A percentile compares a stretch with the other conserved stretches of the same genome.
Conservation (phyloP, 64 coral and sea anemone species). For the Cladopsammia gracilis region DNA sequence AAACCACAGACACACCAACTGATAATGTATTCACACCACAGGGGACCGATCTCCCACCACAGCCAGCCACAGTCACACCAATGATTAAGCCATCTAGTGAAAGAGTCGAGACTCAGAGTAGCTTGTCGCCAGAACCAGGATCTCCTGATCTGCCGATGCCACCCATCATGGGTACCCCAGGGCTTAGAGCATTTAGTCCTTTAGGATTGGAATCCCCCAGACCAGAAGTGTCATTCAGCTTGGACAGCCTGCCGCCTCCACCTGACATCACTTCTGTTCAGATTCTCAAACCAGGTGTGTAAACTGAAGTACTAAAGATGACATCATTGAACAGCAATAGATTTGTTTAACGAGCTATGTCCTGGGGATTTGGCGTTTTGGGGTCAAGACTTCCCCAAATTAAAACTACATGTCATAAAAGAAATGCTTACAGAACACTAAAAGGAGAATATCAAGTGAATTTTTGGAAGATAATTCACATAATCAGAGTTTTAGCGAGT, state of each 20-base stretch:
- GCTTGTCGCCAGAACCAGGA: background rate
- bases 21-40: conserved; percentile 12
- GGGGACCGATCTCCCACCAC: conserved; percentile 49
- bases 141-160: conserved; percentile 62
- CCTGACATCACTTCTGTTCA: conserved; percentile 85
- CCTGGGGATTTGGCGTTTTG: too few relatives aligned
- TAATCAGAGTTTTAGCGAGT: too few relatives aligned
- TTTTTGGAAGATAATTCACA: too few relatives aligned
- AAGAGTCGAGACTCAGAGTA: background rate
- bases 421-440: too few relatives aligned
- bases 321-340: too few relatives aligned
- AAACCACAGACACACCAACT: conserved; percentile 16
- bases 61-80: conserved; percentile 80
- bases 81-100: conserved; percentile 60
- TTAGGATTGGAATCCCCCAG: background rate
- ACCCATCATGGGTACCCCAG: conserved; percentile 82
- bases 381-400: too few relatives aligned
- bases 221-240: background rate
- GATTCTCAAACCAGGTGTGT: conserved; percentile 83
- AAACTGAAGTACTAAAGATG: too few relatives aligned
- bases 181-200: conserved; percentile 49
- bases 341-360: too few relatives aligned
- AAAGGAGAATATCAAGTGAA: too few relatives aligned
- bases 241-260: conserved; percentile 55
- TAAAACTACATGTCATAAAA: too few relatives aligned